Evolutionary conservation across 2,113 vertebrate genomes (phyloP).

Genomic region (Oceanodroma tethys): DNA sequence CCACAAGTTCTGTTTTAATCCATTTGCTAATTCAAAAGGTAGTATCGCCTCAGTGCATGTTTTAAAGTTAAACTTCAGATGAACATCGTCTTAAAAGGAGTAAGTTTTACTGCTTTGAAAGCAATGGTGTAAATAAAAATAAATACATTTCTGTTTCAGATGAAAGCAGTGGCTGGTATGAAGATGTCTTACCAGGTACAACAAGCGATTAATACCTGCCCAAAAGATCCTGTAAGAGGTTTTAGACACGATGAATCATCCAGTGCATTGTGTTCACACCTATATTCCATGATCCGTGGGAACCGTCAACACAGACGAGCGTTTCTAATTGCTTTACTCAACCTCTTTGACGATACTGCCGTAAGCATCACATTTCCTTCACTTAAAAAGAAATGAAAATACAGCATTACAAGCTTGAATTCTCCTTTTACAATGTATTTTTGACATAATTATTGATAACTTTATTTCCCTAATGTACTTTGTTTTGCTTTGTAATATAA

Average conservation of each 20-base stretch:
- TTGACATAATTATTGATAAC: neutral
- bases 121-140: neutral
- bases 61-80: neutral
- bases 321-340: slow-evolving; percentile 95
- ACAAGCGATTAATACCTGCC: slow-evolving; percentile 85
- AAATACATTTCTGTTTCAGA: slow-evolving; percentile 75
- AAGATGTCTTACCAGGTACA: slow-evolving; percentile 99
- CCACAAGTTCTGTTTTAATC: neutral
- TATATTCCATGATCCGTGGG: slow-evolving; percentile 93
- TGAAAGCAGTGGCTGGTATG: slow-evolving; percentile 99
- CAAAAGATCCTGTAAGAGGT: slow-evolving; percentile 85
- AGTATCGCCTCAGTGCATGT: neutral
- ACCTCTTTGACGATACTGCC: slow-evolving; percentile 95
- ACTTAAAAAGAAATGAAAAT: neutral
- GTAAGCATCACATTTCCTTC: slow-evolving; percentile 76
- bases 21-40: neutral
- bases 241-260: slow-evolving; percentile 91
- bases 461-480: neutral
- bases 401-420: neutral
- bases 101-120: neutral
- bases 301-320: slow-evolving; percentile 95
- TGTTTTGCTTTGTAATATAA: neutral
- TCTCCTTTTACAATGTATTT: neutral
- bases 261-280: slow-evolving; percentile 90
- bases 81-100: neutral